These are phyloP conservation scores for Neodontobutis hainanensis DNA, from an alignment of 2,113 vertebrate genomes.

Conservation along the genomic window DNA sequence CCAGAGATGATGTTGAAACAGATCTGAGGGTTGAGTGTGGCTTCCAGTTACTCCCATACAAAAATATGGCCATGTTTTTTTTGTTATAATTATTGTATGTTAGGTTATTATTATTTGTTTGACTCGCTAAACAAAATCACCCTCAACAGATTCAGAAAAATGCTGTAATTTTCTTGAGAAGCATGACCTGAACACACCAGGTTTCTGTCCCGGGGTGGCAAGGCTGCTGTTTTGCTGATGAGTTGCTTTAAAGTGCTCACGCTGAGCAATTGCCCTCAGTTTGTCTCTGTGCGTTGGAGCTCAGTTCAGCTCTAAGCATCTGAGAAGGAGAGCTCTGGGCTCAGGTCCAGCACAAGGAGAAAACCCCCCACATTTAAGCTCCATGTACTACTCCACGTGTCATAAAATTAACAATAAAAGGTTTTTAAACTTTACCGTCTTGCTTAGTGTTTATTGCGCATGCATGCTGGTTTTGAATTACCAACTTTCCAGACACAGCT, in stretches of 20 bases:
- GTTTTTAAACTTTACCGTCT: constrained; percentile 35
- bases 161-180: constrained; percentile 61
- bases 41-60: too few species aligned
- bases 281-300: constrained; percentile 56
- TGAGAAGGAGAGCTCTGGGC: constrained; percentile 58
- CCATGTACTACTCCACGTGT: constrained; percentile 15
- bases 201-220: constrained; percentile 55
- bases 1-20: too few species aligned
- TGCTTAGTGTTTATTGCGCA: constrained; percentile 28
- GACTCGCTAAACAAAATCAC: constrained; percentile 51
- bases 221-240: constrained; percentile 69
- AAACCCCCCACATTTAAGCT: constrained; percentile 22
- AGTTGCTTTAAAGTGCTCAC: constrained; percentile 64
- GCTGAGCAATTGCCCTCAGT: constrained; percentile 65
- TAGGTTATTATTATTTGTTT: too few species aligned
- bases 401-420: constrained; percentile 29
- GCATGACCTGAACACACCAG: constrained; percentile 54
- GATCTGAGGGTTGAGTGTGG: too few species aligned
- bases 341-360: constrained; percentile 40
- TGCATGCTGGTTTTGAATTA: constrained; percentile 29
- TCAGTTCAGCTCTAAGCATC: constrained; percentile 51
- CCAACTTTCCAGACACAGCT: neutral
- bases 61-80: too few species aligned
- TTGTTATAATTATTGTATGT: too few species aligned
- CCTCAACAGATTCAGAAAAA: constrained; percentile 52